These are phyloP conservation scores for Trimorus sp. DNA, from an alignment of 2,888 invertebrate species.

Conservation along the genomic window DNA sequence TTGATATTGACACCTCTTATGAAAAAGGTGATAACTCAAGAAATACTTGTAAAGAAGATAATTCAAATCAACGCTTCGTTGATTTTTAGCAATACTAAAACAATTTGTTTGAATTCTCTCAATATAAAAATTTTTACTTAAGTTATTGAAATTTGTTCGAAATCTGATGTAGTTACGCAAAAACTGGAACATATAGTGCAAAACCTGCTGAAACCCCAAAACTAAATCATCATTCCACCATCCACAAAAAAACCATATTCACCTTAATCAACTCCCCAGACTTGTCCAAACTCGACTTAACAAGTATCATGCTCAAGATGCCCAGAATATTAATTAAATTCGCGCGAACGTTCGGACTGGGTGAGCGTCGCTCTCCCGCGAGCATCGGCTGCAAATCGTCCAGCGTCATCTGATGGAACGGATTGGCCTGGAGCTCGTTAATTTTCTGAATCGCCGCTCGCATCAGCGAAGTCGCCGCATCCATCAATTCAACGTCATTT, in stretches of 20 bases:
- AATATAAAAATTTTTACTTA: too few species aligned
- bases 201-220: too few species aligned
- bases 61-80: too few species aligned
- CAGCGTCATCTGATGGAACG: constrained; percentile 84
- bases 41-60: too few species aligned
- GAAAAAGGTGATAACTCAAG: too few species aligned
- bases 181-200: too few species aligned
- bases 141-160: too few species aligned
- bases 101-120: too few species aligned
- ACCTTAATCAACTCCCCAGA: constrained; percentile 72
- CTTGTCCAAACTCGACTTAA: constrained; percentile 54
- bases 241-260: constrained; percentile 8
- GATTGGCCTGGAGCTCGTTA: constrained; percentile 81
- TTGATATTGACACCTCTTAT: too few species aligned
- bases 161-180: too few species aligned
- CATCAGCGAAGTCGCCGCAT: constrained; percentile 89
- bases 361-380: constrained; percentile 71
- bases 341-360: constrained; percentile 71
- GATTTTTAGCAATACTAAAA: too few species aligned
- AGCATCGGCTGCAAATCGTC: constrained; percentile 84
- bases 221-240: background rate
- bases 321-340: constrained; percentile 76
- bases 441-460: constrained; percentile 88
- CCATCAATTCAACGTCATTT: constrained; percentile 83
- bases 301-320: constrained; percentile 71